Base-by-base conservation (phyloP, 2,797 vertebrate species). In the Catharus ustulatus region DNA sequence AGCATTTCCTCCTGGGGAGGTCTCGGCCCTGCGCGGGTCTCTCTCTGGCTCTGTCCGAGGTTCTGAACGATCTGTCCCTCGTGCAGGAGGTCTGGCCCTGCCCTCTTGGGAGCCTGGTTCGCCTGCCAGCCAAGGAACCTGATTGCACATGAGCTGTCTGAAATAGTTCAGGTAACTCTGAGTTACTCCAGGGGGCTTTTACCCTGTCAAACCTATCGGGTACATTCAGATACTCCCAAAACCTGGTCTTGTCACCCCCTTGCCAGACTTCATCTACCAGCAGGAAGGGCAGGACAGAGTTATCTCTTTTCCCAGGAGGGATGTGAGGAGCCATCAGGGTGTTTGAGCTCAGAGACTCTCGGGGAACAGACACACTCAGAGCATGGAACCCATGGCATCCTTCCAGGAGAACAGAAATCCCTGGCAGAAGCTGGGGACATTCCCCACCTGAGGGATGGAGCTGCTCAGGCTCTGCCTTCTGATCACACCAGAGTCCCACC, bases 61-160 rank as follows among this genome's bases (percentile, higher is more conserved):
- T 49, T 2, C 23, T 75, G 32, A 55, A 19, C 10, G 11, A 46
- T 30, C 30, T 13, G 34, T 49, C 2, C 23, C 55, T 9, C 9
- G 11, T 38, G 27, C 32, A 32, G 49, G 15, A 62, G 26, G 3
- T 20, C 34, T 34, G 29, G 17, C 20, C 23, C 38, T 66, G 85
- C 34, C 8, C 10, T 0, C 0, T 0, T 17, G 52, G 68, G 36
- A 77, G 13, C 36, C 62, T 30, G 55, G 9, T 21, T 67, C 49
- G 71, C n/a, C 74, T 32, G 10, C n/a, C 36, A 72, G 80, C 22
- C 22, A 18, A 16, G 54, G 27, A 59, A 71, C 30, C n/a, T 29
- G 19, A 11, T 8, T 32, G 64, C 36, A 17, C 36, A 15, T 32
- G 34, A 43, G 34, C 36, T 12, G 17, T 15, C 29, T 36, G 20